Base-by-base conservation (phyloP, 2,113 vertebrate species). In the Mungos mungo region DNA sequence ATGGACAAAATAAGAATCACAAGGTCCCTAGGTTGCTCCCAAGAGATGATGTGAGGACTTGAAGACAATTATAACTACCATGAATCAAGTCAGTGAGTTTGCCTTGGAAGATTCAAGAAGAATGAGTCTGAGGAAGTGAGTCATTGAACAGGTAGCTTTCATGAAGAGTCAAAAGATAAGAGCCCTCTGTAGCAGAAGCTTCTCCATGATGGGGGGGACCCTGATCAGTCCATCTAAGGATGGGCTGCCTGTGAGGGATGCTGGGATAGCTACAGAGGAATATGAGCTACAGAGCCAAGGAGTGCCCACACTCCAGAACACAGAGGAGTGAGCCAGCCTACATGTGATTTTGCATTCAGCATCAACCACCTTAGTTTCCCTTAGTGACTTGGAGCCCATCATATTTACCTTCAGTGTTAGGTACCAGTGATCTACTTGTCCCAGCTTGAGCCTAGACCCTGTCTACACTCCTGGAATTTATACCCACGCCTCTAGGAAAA, bases 201-300 rank as follows among this genome's bases (percentile, higher is more conserved):
- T 66, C 63, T 65, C 5, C 7, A 8, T 19, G 11, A 29, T 2
- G 23, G 14, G 41, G 27, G 31, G 13, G 12, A 27, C 6, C 81
- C 3, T 38, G 21, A 31, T 0, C 8, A 85, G 25, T 25, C 1
- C 2, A 9, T 57, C 50, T 31, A 18, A 0, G 4, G 5, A 27
- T 35, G 21, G 16, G 7, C 15, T n/a, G 14, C 35, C 13, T 13
- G 7, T 2, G 1, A 1, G 31, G 27, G 9, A 14, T 15, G 6
- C 71, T 11, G 27, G 45, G 69, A 63, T 12, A 16, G 12, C 4
- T 4, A 2, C 16, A 33, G 57, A 45, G 60, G 27, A 25, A 8
- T 9, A 4, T 45, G 52, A 54, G 52, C 52, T 5, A 54, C 7
- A n/a, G 1, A 4, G 13, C 29, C 33, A 16, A 18, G 33, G 11